Evolutionary conservation across 35 echinoderm and acorn worm species (phyloP), one percentile per base, ranked within the genome.

Genomic region (Hemicentrotus pulcherrimus): DNA sequence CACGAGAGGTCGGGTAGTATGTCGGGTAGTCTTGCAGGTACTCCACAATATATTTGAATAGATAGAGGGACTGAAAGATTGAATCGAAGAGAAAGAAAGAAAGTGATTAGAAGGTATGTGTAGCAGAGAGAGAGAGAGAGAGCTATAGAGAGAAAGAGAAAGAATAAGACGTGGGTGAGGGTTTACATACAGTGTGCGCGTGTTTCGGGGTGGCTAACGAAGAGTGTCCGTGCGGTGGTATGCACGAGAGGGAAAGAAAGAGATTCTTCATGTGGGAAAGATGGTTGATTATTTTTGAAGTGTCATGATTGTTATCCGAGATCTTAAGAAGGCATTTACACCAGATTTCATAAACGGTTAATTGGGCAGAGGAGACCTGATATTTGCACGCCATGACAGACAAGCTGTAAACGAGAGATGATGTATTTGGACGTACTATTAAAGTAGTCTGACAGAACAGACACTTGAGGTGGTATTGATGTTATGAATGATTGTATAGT

Each of bases 291-390:
- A 90, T 90, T 90, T 90, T 45, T 90, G 32, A 47, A 47, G 88
- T 47, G 88, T 47, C 88, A 45, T 28, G 88, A 90, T 90, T 90
- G 88, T 90, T 90, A 90, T 90, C 88, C 32, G 88, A 90, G 88
- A 90, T 90, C 88, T 90, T 45, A 45, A 45, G 88, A 90, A 47
- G 32, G 88, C 46, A 90, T 90, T 90, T 90, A 90, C 88, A 90
- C 88, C 33, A 90, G 88, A 90, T 90, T 90, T 90, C 32, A 90
- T 90, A 90, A 78, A 47, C 88, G 88, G 88, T 90, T 78, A 90
- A 90, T 90, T 90, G 88, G 88, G 11, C 46, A 30, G 88, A 0
- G 88, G 46, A 78, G 65, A 78, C 19, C 65, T 78, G 65, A 78
- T 28, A 78, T 22, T 78, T 28, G 65, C 65, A 78, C 65, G 18